These are phyloP conservation scores for Petrocephalus sullivani DNA, from an alignment of 2,797 vertebrate genomes.

Conservation along the genomic window DNA sequence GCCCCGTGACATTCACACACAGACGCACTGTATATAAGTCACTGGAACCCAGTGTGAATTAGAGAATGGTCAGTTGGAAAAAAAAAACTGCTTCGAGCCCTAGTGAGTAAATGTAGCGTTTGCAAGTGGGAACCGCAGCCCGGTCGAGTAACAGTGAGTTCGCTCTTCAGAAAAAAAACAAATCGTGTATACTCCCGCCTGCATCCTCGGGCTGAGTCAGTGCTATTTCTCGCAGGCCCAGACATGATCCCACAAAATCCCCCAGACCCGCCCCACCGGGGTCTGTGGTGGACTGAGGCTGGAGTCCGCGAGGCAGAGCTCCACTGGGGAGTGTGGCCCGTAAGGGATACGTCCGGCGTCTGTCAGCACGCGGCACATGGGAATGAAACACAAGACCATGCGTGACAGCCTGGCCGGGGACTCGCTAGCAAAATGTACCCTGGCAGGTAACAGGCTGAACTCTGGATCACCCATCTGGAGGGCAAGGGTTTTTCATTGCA, in stretches of 20 bases:
- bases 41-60: background rate
- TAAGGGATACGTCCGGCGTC: background rate
- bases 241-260: slow-evolving; percentile 6
- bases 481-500: background rate
- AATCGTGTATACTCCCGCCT: background rate
- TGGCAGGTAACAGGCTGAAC: slow-evolving; percentile 11
- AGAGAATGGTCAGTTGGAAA: background rate
- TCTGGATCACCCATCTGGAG: background rate
- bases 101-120: background rate
- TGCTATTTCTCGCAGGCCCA: slow-evolving; percentile 2
- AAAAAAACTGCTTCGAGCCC: background rate
- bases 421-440: background rate
- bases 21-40: background rate
- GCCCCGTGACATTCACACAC: background rate
- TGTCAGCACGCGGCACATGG: slow-evolving; percentile 15
- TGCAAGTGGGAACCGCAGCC: slow-evolving; percentile 4
- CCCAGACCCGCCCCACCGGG: background rate
- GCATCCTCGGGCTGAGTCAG: background rate
- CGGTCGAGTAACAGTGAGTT: background rate
- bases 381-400: background rate
- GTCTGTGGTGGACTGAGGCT: background rate
- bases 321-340: background rate
- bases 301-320: background rate
- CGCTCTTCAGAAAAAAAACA: background rate
- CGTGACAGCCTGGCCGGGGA: background rate